Conservation (phyloP, 1,140 invertebrate genomes). For the Papilio machaon region DNA sequence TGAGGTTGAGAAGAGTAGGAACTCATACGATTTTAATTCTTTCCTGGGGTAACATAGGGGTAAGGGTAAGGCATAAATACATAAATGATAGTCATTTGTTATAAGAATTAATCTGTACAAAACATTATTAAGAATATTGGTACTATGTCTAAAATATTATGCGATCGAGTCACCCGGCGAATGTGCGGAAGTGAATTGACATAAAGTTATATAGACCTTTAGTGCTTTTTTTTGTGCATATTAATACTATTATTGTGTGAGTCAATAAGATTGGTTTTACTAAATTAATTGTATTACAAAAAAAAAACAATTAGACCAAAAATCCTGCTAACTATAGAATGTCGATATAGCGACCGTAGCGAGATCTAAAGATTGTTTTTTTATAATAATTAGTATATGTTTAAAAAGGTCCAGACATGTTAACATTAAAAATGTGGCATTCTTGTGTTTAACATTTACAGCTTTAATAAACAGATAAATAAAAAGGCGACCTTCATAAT, state of each 20-base stretch:
- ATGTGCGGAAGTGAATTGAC: slow-evolving; percentile 18
- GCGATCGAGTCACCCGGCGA: background rate
- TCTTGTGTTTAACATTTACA: background rate
- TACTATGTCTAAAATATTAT: background rate
- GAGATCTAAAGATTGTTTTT: background rate
- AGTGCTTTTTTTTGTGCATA: background rate
- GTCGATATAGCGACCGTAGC: background rate
- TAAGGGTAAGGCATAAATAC: too few relatives aligned
- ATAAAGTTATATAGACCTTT: background rate
- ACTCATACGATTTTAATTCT: background rate
- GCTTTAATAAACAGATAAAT: background rate
- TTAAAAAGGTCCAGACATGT: background rate
- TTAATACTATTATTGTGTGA: slow-evolving; percentile 16
- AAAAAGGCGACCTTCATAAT: too few relatives aligned
- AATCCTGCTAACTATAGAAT: background rate
- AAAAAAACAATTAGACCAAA: background rate
- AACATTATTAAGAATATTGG: background rate
- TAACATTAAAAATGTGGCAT: background rate
- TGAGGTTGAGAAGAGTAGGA: too few relatives aligned
- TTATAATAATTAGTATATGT: background rate
- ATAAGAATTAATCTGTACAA: background rate
- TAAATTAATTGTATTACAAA: background rate
- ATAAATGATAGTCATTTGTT: too few relatives aligned
- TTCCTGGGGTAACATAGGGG: too few relatives aligned
- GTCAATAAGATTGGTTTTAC: slow-evolving; percentile 26